Evolutionary conservation across 1,140 invertebrate genomes (phyloP).

Genomic region (Lordiphosa collinella): DNA sequence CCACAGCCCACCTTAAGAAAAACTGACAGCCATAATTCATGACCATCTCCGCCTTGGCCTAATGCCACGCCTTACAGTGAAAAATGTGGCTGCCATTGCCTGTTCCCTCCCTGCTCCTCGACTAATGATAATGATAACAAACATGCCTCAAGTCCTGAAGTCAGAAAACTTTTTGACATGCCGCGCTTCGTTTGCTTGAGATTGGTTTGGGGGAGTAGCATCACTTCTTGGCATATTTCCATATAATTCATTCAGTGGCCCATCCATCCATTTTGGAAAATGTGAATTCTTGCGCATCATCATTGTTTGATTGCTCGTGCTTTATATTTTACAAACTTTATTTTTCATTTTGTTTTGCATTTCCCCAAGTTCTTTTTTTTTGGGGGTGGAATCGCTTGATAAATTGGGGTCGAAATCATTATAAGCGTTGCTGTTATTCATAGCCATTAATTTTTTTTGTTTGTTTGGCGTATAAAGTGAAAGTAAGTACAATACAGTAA

Average conservation of each 20-base stretch:
- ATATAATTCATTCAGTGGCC: slow-evolving; percentile 67
- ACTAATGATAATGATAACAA: slow-evolving; percentile 78
- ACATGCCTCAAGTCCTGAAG: slow-evolving; percentile 66
- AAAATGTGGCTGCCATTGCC: slow-evolving; percentile 44
- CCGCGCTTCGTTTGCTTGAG: slow-evolving; percentile 24
- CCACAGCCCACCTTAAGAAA: slow-evolving; percentile 57
- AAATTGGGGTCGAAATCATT: slow-evolving; percentile 76
- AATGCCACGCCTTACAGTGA: slow-evolving; percentile 33
- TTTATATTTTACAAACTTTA: slow-evolving; percentile 59
- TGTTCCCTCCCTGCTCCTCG: slow-evolving; percentile 10
- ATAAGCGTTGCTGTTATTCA: slow-evolving; percentile 67
- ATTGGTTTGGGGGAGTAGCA: neutral
- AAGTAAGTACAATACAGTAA: slow-evolving; percentile 31
- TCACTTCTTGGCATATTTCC: slow-evolving; percentile 43
- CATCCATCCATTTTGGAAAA: slow-evolving; percentile 66
- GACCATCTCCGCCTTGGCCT: slow-evolving; percentile 29
- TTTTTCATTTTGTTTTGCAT: slow-evolving; percentile 40
- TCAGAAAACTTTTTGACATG: slow-evolving; percentile 73
- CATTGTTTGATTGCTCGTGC: slow-evolving; percentile 77
- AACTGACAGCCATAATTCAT: slow-evolving; percentile 75
- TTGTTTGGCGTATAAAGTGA: neutral
- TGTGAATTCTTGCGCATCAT: slow-evolving; percentile 78
- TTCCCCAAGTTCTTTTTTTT: slow-evolving; percentile 1
- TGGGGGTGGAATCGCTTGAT: slow-evolving; percentile 60
- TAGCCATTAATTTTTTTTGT: slow-evolving; percentile 68